A percentile compares a stretch with the other conserved stretches of the same genome.
Evolutionary conservation across 1,140 invertebrate genomes (phyloP).

Genomic region (Teleogryllus occipitalis): DNA sequence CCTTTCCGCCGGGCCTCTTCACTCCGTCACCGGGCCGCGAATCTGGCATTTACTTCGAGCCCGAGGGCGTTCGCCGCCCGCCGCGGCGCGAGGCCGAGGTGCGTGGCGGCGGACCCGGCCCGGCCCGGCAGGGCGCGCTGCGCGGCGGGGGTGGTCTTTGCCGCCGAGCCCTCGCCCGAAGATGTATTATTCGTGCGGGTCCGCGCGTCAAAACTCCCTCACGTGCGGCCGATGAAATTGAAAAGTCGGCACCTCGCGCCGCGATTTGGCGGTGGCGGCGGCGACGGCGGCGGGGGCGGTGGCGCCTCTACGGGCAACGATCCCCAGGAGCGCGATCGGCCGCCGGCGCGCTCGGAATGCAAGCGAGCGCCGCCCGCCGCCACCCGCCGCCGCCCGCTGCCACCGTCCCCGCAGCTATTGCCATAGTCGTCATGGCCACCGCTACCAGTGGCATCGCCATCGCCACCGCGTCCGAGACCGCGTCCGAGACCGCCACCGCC

Average conservation of each 20-base stretch:
- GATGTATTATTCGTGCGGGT: conserved; percentile 16
- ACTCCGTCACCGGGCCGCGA: too few species aligned
- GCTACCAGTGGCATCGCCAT: too few species aligned
- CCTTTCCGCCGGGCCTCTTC: too few species aligned
- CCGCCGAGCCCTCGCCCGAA: neutral
- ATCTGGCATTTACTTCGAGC: too few species aligned
- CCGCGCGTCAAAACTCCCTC: conserved; percentile 18
- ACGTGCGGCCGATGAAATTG: conserved; percentile 15
- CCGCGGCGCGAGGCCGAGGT: too few species aligned
- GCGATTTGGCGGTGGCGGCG: neutral
- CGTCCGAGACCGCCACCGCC: too few species aligned
- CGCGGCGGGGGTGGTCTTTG: too few species aligned
- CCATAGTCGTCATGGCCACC: too few species aligned
- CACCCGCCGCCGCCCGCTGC: neutral
- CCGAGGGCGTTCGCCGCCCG: too few species aligned
- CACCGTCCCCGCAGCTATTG: neutral
- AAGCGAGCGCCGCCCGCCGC: neutral
- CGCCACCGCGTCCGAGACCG: too few species aligned
- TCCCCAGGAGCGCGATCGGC: conserved; percentile 14
- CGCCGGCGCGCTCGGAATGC: neutral
- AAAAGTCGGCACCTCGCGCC: conserved; percentile 15
- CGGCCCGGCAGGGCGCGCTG: too few species aligned
- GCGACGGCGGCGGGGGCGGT: neutral
- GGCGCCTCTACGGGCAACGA: conserved; percentile 8
- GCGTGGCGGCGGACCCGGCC: too few species aligned